A percentile compares a stretch with the other conserved stretches of the same genome.
These are phyloP conservation scores for Campylomormyrus numenius DNA, from an alignment of 2,113 vertebrate species.

Conservation along the genomic window DNA sequence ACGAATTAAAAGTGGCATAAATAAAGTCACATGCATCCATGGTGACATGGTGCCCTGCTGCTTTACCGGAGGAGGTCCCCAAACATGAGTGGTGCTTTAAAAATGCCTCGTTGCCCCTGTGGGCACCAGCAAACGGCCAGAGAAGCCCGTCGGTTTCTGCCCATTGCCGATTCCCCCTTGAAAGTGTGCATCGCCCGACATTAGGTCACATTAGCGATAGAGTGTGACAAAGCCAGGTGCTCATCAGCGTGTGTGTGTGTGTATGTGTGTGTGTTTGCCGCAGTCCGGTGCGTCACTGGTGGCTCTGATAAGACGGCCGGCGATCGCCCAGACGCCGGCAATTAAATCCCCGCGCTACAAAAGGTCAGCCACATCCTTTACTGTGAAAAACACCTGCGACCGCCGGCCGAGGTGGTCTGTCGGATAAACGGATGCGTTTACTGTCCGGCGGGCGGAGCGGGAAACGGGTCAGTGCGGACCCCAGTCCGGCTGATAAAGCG, in stretches of 20 bases:
- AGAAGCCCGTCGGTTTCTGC: background rate
- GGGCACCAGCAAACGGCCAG: background rate
- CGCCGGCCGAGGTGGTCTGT: background rate
- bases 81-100: background rate
- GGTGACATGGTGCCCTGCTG: background rate
- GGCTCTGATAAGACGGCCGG: background rate
- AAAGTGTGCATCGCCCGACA: background rate
- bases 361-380: constrained; percentile 55
- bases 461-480: background rate
- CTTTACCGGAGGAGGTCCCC: background rate
- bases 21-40: background rate
- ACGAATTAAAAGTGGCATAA: background rate
- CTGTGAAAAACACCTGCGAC: constrained; percentile 17
- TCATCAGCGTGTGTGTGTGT: background rate
- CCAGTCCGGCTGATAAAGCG: background rate
- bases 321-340: background rate
- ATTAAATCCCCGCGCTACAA: constrained; percentile 45
- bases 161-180: background rate
- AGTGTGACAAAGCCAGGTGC: background rate
- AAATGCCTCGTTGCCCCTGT: background rate
- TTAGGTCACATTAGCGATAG: background rate
- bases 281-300: background rate
- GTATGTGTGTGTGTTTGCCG: background rate
- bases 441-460: background rate
- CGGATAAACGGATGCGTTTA: background rate